Conservation (phyloP, 2,888 invertebrate species). For the Nudaria mundana region DNA sequence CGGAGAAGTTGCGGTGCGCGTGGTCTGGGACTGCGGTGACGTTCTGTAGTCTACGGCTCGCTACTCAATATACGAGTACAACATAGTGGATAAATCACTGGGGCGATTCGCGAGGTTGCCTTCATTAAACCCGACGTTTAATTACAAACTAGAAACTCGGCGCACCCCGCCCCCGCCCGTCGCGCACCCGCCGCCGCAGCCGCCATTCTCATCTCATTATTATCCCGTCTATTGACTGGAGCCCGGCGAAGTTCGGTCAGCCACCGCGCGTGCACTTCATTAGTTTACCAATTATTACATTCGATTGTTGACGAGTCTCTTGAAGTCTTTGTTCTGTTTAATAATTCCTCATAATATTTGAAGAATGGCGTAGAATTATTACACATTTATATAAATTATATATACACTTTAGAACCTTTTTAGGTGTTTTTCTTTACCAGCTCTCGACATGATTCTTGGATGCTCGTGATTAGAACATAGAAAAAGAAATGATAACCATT, state of each 20-base stretch:
- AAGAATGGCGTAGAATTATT: too few relatives aligned
- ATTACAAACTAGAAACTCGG: conserved; percentile 43
- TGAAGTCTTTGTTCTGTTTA: not conserved
- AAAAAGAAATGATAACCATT: conserved; percentile 58
- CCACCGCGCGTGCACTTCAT: conserved; percentile 34
- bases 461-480: conserved; percentile 49
- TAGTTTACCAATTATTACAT: conserved; percentile 18
- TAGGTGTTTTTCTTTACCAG: not conserved
- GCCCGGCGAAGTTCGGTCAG: conserved; percentile 10
- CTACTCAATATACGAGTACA: conserved; percentile 35
- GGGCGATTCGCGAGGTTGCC: conserved; percentile 29
- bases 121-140: conserved; percentile 56
- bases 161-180: not conserved
- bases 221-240: conserved; percentile 13
- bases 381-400: too few relatives aligned
- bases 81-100: conserved; percentile 55
- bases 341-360: not conserved
- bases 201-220: conserved; percentile 20
- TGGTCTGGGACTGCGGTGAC: not conserved
- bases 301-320: conserved; percentile 7
- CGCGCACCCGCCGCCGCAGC: conserved; percentile 10
- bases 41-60: conserved; percentile 6
- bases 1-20: not conserved
- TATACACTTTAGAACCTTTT: not conserved
- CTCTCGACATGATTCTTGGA: not conserved